Evolutionary conservation across 2,113 vertebrate species (phyloP), one percentile per base, ranked within the genome.

Genomic region (Meriones unguiculatus): DNA sequence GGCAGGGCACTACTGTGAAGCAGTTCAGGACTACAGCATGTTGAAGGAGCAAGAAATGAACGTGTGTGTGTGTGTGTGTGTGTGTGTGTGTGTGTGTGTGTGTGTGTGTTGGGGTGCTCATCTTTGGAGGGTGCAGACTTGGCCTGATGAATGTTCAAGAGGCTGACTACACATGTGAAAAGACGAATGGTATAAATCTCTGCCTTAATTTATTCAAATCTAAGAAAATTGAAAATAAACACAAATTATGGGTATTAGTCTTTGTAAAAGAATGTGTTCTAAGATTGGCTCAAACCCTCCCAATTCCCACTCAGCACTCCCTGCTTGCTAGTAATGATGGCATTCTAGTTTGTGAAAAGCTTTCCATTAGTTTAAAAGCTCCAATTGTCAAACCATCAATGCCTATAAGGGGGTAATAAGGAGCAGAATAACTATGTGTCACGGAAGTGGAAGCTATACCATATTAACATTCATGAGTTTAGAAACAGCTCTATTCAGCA

Each of bases 351-450:
- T 86, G 93, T 38, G 97, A 97, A 97, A 97, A 98, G 93, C 89
- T 91, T 91, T 97, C 95, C 91, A 95, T 98, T 97, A 96, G 87
- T 95, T 97, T 98, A 97, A 98, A 98, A 98, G 96, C 95, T 97
- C 80, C 92, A 95, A 96, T 97, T 98, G 96, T 97, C 91, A 89
- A 97, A 95, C 92, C 92, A 97, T 97, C 96, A 94, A 85, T 0
- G 1, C 89, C 94, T 90, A 82, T 90, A 95, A 89, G 87, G 81
- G 70, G 80, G 70, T 88, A 93, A 96, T 97, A 95, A 94, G 97
- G 89, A 94, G 89, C 7, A 78, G 64, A 94, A 87, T 90, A 96
- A 97, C 92, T 91, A 96, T 97, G 62, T 96, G 93, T 91, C 95
- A 95, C 64, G 20, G 84, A 97, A 96, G 76, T 3, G 0, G 95